Base-by-base conservation (phyloP, 2,113 vertebrate genomes). In the Chaetops frenatus region DNA sequence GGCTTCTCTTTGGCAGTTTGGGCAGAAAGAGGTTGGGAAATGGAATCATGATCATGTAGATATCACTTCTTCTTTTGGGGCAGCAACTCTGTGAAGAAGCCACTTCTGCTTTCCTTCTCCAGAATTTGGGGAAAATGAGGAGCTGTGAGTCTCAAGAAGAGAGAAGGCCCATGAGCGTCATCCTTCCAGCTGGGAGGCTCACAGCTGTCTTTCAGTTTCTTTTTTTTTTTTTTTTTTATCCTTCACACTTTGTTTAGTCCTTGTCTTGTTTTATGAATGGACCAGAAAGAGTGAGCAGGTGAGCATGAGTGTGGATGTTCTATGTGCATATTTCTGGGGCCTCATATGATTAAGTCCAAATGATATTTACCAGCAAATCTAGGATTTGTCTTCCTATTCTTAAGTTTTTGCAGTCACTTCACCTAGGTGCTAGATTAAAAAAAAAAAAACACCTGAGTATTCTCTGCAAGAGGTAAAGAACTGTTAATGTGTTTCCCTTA, bases 41-140 rank as follows among this genome's bases (percentile, higher is more conserved):
- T 91, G 38, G 61, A 87, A 90, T 87, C 12, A 2, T 40, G 31
- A 70, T 79, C 15, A 1, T 18, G n/a, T 58, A 27, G 44, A 13
- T 86, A 19, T 73, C 5, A 0, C 40, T 96, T 74, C 91, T 95
- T 71, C 82, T 85, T 89, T 66, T 33, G 78, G 24, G 50, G 22
- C 36, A 66, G 58, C 48, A 69, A 0, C 17, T 86, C 53, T 62
- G 15, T 73, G 47, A 62, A 28, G 50, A 81, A 91, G 54, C 62
- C 50, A 77, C 84, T 97, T 97, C 90, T 73, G 81, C 78, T 94
- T 94, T 95, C 45, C 40, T 86, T 51, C 42, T 56, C 54, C 62
- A 35, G 35, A 12, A 15, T 79, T 33, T 4, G 66, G 71, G 50
- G 62, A 40, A 70, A 80, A 88, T 50, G 5, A 69, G 86, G 81